These are phyloP conservation scores for Andricus curvator DNA, from an alignment of 2,888 invertebrate genomes.

Conservation along the genomic window DNA sequence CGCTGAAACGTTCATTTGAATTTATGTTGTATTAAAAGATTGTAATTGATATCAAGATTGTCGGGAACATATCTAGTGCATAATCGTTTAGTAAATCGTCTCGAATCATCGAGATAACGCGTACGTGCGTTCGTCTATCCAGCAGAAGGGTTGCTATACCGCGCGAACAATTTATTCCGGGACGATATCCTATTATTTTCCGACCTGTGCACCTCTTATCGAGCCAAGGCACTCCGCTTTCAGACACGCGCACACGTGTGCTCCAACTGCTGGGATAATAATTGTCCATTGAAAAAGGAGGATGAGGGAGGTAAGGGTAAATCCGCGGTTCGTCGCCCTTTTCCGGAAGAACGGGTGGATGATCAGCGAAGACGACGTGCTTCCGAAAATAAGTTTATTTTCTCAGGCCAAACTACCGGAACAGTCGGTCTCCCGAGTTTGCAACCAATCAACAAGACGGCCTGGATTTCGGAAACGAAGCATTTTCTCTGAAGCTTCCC, in stretches of 20 bases:
- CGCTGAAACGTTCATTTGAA: neutral
- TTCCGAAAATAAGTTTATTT: conserved; percentile 31
- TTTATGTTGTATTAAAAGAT: conserved; percentile 10
- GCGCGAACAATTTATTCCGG: conserved; percentile 40
- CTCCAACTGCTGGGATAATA: conserved; percentile 25
- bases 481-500: neutral
- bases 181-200: conserved; percentile 41
- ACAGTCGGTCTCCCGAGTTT: conserved; percentile 29
- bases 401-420: conserved; percentile 9
- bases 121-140: conserved; percentile 40
- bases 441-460: conserved; percentile 13
- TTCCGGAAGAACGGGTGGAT: conserved; percentile 6
- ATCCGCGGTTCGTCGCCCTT: conserved; percentile 21
- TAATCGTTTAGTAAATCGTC: conserved; percentile 38
- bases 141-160: conserved; percentile 23
- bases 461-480: neutral
- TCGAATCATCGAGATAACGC: conserved; percentile 35
- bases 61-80: conserved; percentile 1
- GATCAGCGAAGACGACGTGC: conserved; percentile 30
- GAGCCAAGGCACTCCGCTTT: conserved; percentile 37
- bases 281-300: conserved; percentile 31
- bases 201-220: conserved; percentile 41
- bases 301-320: neutral
- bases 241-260: conserved; percentile 35
- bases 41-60: conserved; percentile 24